These are phyloP conservation scores for Anneissia japonica DNA, from an alignment of 35 echinoderm and acorn worm species.

Conservation along the genomic window DNA sequence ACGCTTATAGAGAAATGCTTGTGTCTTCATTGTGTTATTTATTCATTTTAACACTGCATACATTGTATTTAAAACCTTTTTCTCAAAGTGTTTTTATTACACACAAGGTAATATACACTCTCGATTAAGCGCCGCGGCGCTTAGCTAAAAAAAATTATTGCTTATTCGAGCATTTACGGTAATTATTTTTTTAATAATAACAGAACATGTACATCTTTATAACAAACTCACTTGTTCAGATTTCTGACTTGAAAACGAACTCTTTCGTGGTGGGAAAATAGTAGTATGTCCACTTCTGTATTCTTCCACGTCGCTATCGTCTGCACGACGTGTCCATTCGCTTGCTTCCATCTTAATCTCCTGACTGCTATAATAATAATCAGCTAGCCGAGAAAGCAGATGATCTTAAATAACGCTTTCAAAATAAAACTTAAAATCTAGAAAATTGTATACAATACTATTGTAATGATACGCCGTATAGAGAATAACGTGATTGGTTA, in stretches of 20 bases:
- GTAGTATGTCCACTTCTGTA: conserved; percentile 1
- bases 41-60: no score
- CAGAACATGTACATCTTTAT: no score
- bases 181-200: no score
- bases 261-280: neutral
- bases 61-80: no score
- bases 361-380: conserved; percentile 71
- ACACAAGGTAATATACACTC: no score
- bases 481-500: no score
- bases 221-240: neutral
- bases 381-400: neutral
- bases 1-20: no score
- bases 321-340: conserved; percentile 60
- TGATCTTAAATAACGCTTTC: neutral
- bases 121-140: no score
- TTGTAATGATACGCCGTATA: neutral
- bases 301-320: conserved; percentile 62
- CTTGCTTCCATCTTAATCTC: conserved; percentile 53
- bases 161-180: no score
- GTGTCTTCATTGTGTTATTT: no score
- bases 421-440: neutral
- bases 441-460: neutral
- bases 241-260: neutral
- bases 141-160: no score
- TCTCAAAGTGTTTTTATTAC: no score